Evolutionary conservation across 1,140 invertebrate genomes (phyloP), one percentile per base, ranked within the genome.

Genomic region (Pachypeltis micranthus): DNA sequence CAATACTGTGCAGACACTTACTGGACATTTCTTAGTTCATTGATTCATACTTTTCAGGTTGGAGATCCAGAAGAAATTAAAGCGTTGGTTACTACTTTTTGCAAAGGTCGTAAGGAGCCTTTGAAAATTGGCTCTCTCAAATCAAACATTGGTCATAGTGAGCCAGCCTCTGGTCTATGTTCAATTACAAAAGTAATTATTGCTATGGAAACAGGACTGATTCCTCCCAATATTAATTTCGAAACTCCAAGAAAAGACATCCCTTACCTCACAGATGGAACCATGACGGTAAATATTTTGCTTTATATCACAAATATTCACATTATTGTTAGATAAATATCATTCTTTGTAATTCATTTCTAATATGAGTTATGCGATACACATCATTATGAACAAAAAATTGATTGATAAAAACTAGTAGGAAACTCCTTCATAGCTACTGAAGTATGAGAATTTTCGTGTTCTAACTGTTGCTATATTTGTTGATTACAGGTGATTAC

Each of bases 131-230:
- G 94, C 2, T 91, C 93, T 0, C 80, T 94, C 0, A 98, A 98
- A 72, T 93, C 92, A 0, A 96, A 96, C 74, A 80, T 96, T 70
- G 95, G 95, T 0, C 95, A 98, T 73, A 82, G 88, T 0, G 95
- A 98, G 74, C 86, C 91, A 4, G 87, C 88, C 1, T 93, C 91
- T 31, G 93, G 93, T 63, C 74, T 91, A 0, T 91, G 88, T 72
- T 87, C 89, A 0, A 69, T 96, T 34, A 83, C 86, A 2, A 96
- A 96, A 76, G 72, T 81, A 0, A 65, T 90, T 2, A 78, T 90
- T 61, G 79, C 84, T 1, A 86, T 88, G 80, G 83, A 90, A 72
- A 75, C 76, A 16, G 80, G 80, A 23, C 66, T 76, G 0, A 83
- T 91, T 58, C 85, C 86, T 10, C 81, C 85, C 1, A 91, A 88